Evolutionary conservation across 92 coral and sea anemone species (phyloP), one percentile per base, ranked within the genome.

Genomic region (Micromussa lordhowensis): DNA sequence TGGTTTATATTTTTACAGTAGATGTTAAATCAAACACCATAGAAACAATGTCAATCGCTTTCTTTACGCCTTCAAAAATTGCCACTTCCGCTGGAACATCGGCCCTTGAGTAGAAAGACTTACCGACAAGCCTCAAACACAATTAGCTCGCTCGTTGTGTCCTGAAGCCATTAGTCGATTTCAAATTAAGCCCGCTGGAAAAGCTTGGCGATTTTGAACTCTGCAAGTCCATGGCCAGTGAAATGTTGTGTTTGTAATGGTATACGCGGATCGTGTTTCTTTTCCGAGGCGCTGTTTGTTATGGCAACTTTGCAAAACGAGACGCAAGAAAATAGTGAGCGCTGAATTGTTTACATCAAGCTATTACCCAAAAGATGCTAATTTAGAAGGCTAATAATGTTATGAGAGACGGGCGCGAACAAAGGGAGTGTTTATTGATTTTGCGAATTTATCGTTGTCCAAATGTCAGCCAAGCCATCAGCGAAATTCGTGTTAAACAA

Each of bases 1-100:
- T 95, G 98, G 96, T 94, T 92, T 90, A 92, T 94, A 93, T 95
- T 95, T 95, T 95, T 87, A 79, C 96, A 95, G 96, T 94, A 94
- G 98, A 91, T 93, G 93, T 92, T 94, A 86, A 94, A 92, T 93
- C 95, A 93, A 92, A 92, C 93, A 92, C 97, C 95, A 94, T 94
- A 87, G 97, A 90, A 91, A 94, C 96, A 92, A 92, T 92, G 98
- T 95, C 98, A 95, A 95, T 95, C 98, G 91, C 72, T 74, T 89
- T 90, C 98, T 94, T 85, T 90, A 92, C 88, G 93, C 92, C 89
- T 95, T 91, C 78, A 36, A 79, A 88, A 90, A 93, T 81, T 80
- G 92, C 89, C 91, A 94, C 96, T 95, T 95, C 98, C 98, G 96
- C 85, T 91, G 66, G 73, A 91, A 91, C 89, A 88, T 92, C 81